Conservation (phyloP, 2,888 invertebrate species). For the Parapristionchus giblindavisi region DNA sequence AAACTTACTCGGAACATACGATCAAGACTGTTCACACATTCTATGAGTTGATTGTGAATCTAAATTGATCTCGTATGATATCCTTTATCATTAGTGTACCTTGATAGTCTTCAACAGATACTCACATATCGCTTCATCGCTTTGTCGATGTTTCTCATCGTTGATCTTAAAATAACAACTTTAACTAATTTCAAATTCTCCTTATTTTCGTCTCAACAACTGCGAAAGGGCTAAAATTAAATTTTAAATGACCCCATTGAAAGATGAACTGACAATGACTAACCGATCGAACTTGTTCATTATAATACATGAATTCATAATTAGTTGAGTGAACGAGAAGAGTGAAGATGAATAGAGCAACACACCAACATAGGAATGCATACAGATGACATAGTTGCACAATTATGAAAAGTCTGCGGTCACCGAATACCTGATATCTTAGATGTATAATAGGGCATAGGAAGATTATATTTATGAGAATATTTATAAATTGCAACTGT, state of each 20-base stretch:
- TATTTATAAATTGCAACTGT: too few species aligned
- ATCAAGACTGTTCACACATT: conserved; percentile 24
- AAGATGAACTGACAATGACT: too few species aligned
- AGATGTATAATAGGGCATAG: not conserved
- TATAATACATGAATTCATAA: not conserved
- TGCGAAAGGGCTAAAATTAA: too few species aligned
- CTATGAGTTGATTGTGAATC: conserved; percentile 20
- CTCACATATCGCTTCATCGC: conserved; percentile 8
- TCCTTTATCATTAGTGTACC: not conserved
- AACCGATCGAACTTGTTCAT: not conserved
- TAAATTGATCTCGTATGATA: not conserved
- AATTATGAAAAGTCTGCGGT: conserved; percentile 6
- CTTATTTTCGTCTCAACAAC: too few species aligned
- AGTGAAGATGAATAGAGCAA: conserved; percentile 9
- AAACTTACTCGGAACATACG: conserved; percentile 23
- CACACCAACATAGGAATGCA: not conserved
- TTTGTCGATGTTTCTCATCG: not conserved
- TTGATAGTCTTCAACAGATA: not conserved
- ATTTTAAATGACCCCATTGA: too few species aligned
- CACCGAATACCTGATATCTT: not conserved
- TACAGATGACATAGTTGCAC: not conserved
- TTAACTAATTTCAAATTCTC: too few species aligned
- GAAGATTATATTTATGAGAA: not conserved
- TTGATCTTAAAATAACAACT: not conserved
- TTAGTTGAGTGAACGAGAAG: conserved; percentile 22